These are phyloP conservation scores for Halesus radiatus DNA, from an alignment of 1,140 invertebrate species.

Conservation along the genomic window DNA sequence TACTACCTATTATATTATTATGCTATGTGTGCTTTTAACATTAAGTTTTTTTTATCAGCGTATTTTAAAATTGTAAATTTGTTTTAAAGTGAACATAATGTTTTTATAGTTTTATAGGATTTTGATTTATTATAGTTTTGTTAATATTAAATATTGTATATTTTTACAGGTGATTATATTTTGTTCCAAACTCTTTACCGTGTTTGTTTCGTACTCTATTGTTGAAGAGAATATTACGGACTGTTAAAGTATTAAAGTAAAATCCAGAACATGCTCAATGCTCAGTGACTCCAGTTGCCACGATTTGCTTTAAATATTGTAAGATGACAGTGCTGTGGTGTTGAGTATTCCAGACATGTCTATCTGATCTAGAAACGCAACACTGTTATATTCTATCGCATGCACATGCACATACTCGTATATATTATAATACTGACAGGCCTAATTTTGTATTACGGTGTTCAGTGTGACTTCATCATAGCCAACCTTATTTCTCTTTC, in stretches of 20 bases:
- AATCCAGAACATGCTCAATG: conserved; percentile 36
- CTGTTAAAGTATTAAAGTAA: conserved; percentile 38
- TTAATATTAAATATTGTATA: conserved; percentile 41
- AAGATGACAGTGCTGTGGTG: neutral
- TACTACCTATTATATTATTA: conserved; percentile 11
- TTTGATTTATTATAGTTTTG: conserved; percentile 27
- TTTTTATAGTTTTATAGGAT: conserved; percentile 31
- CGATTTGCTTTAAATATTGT: conserved; percentile 55
- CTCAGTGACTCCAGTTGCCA: conserved; percentile 57
- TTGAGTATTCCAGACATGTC: no score
- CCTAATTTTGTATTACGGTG: conserved; percentile 49
- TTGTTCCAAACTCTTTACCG: conserved; percentile 1
- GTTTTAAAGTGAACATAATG: conserved; percentile 28
- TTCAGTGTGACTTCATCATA: neutral
- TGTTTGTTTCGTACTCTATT: conserved; percentile 17
- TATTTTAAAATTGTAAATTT: conserved; percentile 32
- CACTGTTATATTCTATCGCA: no score
- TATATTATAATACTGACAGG: conserved; percentile 21
- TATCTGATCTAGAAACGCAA: no score
- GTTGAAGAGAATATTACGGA: conserved; percentile 4
- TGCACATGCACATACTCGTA: no score
- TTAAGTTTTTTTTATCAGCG: conserved; percentile 47
- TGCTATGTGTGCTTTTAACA: conserved; percentile 48
- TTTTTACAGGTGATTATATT: conserved; percentile 35
- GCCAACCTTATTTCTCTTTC: no score